phyloP scores from a whole-genome alignment of 2,888 invertebrate genomes.

The Lasius platythorax region DNA sequence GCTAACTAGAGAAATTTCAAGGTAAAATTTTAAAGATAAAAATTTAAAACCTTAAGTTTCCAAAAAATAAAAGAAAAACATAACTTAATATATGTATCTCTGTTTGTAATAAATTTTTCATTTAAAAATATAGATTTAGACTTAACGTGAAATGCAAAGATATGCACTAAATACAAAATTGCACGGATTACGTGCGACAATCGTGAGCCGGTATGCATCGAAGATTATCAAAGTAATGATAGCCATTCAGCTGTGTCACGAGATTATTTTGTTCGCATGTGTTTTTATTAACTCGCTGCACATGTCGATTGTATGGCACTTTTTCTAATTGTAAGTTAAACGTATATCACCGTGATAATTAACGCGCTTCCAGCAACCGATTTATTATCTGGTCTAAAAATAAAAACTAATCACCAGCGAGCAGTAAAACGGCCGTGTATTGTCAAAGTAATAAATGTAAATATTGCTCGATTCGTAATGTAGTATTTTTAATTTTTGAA shows the following conservation, averaged over 20 bases:
- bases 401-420: background rate
- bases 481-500: background rate
- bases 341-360: background rate
- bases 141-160: background rate
- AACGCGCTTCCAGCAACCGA: background rate
- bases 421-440: background rate
- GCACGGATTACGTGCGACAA: background rate
- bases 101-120: background rate
- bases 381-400: conserved; percentile 2
- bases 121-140: background rate
- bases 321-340: conserved; percentile 1
- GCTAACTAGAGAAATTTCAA: background rate
- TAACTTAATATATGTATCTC: background rate
- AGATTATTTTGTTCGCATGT: background rate
- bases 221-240: background rate
- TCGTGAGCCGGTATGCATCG: background rate
- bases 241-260: background rate
- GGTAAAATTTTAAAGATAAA: background rate
- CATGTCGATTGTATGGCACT: background rate
- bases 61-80: background rate
- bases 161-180: background rate
- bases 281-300: background rate
- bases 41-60: background rate
- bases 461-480: background rate
- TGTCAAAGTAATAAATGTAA: background rate